These are phyloP conservation scores for Oryctolagus cuniculus DNA, from an alignment of 2,113 vertebrate genomes.

Conservation along the genomic window DNA sequence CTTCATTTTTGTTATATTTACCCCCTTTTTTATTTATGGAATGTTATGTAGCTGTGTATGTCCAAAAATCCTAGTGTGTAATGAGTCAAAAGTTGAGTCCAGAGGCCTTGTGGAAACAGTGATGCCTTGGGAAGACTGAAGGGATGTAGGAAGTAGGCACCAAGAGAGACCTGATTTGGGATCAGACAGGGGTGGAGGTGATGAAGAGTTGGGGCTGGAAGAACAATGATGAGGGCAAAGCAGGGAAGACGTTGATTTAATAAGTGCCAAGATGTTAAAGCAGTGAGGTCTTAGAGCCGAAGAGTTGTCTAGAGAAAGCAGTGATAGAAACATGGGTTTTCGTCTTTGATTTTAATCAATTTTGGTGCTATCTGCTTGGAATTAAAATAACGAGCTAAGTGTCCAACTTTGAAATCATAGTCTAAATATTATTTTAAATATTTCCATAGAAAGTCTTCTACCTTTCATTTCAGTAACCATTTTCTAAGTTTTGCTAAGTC, in stretches of 20 bases:
- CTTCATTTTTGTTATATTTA: background rate
- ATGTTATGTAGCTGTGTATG: background rate
- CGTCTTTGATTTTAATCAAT: conserved; percentile 34
- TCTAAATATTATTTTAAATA: conserved; percentile 54
- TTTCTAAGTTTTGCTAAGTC: conserved; percentile 17
- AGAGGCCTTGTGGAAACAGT: background rate
- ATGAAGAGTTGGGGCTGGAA: background rate
- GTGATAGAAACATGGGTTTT: conserved; percentile 49
- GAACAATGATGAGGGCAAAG: background rate
- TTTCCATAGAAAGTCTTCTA: background rate
- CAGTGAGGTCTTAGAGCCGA: background rate
- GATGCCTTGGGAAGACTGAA: background rate
- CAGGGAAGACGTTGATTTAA: background rate
- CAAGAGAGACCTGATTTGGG: background rate
- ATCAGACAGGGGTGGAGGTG: background rate
- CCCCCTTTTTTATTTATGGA: background rate
- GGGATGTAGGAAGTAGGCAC: background rate
- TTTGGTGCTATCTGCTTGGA: conserved; percentile 48
- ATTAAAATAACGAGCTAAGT: conserved; percentile 51
- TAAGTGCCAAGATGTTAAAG: background rate
- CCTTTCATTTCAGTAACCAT: background rate
- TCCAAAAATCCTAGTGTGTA: conserved; percentile 36
- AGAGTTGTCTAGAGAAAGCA: background rate
- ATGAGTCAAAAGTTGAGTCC: conserved; percentile 19
- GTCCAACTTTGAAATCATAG: conserved; percentile 49